These are phyloP conservation scores for Teleogryllus occipitalis DNA, from an alignment of 1,140 invertebrate species.

Conservation along the genomic window DNA sequence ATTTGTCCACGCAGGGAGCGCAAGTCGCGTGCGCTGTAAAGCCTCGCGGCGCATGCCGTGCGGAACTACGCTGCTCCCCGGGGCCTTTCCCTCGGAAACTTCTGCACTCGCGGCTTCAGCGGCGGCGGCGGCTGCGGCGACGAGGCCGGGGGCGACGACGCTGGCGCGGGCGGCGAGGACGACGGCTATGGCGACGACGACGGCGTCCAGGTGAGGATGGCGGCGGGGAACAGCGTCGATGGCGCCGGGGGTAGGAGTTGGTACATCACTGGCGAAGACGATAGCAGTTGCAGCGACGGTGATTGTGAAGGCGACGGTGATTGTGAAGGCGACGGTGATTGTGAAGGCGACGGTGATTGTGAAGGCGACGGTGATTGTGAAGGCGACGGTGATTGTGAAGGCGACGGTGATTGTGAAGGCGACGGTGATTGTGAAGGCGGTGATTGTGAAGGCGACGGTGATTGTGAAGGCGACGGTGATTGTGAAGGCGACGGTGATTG, in stretches of 20 bases:
- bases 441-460: conserved; percentile 15
- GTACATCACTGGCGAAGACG: neutral
- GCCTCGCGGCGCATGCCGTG: too few relatives aligned
- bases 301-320: neutral
- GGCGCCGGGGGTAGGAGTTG: neutral
- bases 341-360: neutral
- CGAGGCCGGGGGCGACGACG: neutral
- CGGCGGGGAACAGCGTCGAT: neutral
- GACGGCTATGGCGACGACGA: neutral
- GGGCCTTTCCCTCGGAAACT: too few relatives aligned
- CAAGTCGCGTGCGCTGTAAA: too few relatives aligned
- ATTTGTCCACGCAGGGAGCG: too few relatives aligned
- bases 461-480: conserved; percentile 22
- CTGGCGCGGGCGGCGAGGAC: neutral
- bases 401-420: conserved; percentile 20
- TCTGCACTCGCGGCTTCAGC: neutral
- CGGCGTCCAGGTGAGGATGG: neutral
- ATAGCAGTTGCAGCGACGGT: neutral
- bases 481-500: conserved; percentile 23
- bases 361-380: neutral
- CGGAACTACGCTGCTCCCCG: too few relatives aligned
- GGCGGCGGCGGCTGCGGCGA: neutral
- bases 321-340: neutral
- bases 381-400: conserved; percentile 9
- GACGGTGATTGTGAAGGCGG: conserved; percentile 23